Percentiles rank a stretch among this genome's conserved stretches.
Conservation (phyloP, 2,113 vertebrate genomes). For the Muntiacus reevesi region DNA sequence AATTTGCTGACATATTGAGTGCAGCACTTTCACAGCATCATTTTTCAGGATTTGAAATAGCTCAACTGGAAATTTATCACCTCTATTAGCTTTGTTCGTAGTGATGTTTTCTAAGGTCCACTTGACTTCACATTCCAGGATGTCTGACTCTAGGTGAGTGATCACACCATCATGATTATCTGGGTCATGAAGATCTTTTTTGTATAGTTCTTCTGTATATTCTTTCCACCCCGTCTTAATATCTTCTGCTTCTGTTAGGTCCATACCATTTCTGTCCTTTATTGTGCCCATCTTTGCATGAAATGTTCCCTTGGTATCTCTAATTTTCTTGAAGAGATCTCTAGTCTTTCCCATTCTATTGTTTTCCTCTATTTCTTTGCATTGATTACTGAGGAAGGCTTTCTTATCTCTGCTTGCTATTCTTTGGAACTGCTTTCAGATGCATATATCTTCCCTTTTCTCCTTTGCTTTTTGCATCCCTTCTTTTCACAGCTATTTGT, state of each 20-base stretch:
- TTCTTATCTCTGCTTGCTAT: neutral
- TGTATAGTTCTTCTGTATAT: neutral
- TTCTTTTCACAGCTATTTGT: neutral
- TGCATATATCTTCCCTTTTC: neutral
- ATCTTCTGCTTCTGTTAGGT: neutral
- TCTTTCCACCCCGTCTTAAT: neutral
- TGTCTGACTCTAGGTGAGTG: neutral
- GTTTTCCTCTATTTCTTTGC: neutral
- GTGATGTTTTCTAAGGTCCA: neutral
- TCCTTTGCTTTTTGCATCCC: neutral
- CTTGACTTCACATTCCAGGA: neutral
- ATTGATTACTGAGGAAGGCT: neutral
- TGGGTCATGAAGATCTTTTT: neutral
- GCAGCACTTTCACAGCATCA: neutral
- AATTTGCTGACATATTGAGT: neutral
- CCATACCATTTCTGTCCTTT: neutral
- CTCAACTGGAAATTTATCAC: neutral
- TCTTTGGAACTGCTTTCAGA: neutral
- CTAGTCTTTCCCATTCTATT: neutral
- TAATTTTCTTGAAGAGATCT: neutral
- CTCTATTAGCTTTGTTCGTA: neutral
- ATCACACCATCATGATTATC: neutral
- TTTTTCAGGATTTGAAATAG: neutral
- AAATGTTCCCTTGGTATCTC: neutral
- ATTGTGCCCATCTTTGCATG: neutral